phyloP scores from a whole-genome alignment of 2,888 invertebrate species.

The Epinotia brunnichana region DNA sequence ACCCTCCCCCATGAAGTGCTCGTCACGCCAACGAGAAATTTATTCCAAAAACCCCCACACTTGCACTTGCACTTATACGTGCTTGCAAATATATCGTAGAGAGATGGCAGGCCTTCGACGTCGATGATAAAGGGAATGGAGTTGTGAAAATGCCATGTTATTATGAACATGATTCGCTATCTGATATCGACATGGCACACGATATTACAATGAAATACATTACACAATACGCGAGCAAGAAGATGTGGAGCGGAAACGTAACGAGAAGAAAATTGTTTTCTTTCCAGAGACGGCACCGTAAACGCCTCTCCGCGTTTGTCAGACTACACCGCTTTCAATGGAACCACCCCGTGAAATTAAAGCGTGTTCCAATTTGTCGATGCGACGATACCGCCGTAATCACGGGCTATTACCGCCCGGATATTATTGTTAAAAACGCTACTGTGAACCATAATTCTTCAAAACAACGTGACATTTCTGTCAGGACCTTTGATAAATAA shows the following conservation, averaged over 20 bases:
- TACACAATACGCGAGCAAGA: slow-evolving; percentile 33
- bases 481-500: slow-evolving; percentile 30
- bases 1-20: slow-evolving; percentile 8
- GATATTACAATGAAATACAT: slow-evolving; percentile 38
- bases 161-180: slow-evolving; percentile 38
- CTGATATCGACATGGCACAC: slow-evolving; percentile 38
- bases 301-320: neutral
- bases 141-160: slow-evolving; percentile 35
- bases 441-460: slow-evolving; percentile 20
- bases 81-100: slow-evolving; percentile 35
- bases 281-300: slow-evolving; percentile 11
- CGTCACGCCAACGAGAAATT: slow-evolving; percentile 30
- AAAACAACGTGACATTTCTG: slow-evolving; percentile 28
- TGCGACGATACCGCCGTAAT: slow-evolving; percentile 39
- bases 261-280: slow-evolving; percentile 39
- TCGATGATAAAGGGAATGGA: slow-evolving; percentile 24
- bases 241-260: slow-evolving; percentile 37
- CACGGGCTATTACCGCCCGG: slow-evolving; percentile 35
- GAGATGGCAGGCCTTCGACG: slow-evolving; percentile 20
- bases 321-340: slow-evolving; percentile 30
- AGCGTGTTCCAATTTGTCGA: slow-evolving; percentile 40
- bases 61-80: slow-evolving; percentile 30
- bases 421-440: slow-evolving; percentile 38
- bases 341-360: slow-evolving; percentile 36
- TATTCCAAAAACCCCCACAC: slow-evolving; percentile 33